Evolutionary conservation across 2,113 vertebrate genomes (phyloP), one percentile per base, ranked within the genome.

Genomic region (Dryoscopus gambensis): DNA sequence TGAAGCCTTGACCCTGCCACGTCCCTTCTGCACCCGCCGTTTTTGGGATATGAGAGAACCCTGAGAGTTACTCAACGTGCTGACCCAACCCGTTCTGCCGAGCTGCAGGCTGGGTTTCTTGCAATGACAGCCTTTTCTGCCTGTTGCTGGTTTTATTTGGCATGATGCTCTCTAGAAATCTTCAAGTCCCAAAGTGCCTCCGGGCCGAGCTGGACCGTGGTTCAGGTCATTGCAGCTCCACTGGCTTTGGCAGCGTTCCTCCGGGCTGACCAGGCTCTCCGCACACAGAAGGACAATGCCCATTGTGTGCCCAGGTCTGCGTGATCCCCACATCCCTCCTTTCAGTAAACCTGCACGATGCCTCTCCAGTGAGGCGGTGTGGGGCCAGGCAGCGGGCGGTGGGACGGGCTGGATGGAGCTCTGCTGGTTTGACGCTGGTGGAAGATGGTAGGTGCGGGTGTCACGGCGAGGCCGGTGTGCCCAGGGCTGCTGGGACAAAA

Each of bases 301-400:
- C 18, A 5, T 7, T 50, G 15, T 35, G 39, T 49, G 50, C 28
- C 80, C 76, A 35, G 59, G 15, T 73, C 83, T 88, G 1, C 1
- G 7, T 11, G 74, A 17, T 31, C 62, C 69, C 62, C 49, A 2
- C 2, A 22, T 52, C 47, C 46, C 15, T 85, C 71, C 47, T 64
- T 15, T 7, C 39, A 13, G 60, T 80, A 37, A 60, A 70, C 35
- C 33, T 20, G 21, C 46, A 0, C 4, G 1, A 1, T 52, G 16
- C 10, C 37, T 11, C 19, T 80, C 24, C 23, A 9, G 25, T 7
- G 25, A 0, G 64, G 59, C 76, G 57, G 4, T 33, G 0, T 5
- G 35, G n/a, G 30, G 44, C 3, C 60, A 7, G 17, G 13, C n/a
- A 1, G 6, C 0, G 8, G 7, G 8, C 21, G 2, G 8, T 3